These are phyloP conservation scores for Neomicropteryx cornuta DNA, from an alignment of 1,140 invertebrate genomes.

Conservation along the genomic window DNA sequence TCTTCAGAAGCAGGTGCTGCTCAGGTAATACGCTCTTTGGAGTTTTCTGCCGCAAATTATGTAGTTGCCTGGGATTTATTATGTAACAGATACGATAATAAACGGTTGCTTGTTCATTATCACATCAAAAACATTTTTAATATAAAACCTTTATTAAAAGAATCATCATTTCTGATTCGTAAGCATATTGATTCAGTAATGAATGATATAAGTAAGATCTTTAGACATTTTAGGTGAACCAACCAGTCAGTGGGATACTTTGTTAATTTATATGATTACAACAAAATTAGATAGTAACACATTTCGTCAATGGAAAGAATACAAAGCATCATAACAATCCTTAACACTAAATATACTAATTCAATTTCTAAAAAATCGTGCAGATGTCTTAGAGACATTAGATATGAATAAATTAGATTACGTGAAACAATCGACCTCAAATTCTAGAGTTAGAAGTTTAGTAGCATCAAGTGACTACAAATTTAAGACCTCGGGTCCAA, in stretches of 20 bases:
- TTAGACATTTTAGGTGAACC: conserved; percentile 6
- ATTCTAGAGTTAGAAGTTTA: conserved; percentile 3
- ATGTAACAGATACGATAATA: conserved; percentile 4
- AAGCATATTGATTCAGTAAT: conserved; percentile 3
- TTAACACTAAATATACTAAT: not conserved
- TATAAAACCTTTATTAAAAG: conserved; percentile 3
- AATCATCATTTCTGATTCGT: conserved; percentile 6
- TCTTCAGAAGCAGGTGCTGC: conserved; percentile 13
- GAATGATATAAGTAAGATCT: conserved; percentile 5
- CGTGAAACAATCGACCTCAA: not conserved
- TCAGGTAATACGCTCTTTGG: conserved; percentile 15
- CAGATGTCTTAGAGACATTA: not conserved
- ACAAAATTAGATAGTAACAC: conserved; percentile 5
- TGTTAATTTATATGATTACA: conserved; percentile 4
- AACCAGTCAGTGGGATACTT: conserved; percentile 5
- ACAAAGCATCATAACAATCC: too few species aligned
- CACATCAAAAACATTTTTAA: conserved; percentile 3
- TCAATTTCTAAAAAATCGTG: conserved; percentile 5
- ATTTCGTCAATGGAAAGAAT: conserved; percentile 6
- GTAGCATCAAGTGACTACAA: not conserved
- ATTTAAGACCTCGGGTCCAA: conserved; percentile 1
- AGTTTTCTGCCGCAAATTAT: conserved; percentile 6
- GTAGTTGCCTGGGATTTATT: conserved; percentile 5
- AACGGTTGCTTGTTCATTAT: conserved; percentile 1
- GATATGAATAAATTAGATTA: conserved; percentile 5